A percentile compares a stretch with the other conserved stretches of the same genome.
Conservation (phyloP, 1,140 invertebrate species). For the Drosophila bocki region DNA sequence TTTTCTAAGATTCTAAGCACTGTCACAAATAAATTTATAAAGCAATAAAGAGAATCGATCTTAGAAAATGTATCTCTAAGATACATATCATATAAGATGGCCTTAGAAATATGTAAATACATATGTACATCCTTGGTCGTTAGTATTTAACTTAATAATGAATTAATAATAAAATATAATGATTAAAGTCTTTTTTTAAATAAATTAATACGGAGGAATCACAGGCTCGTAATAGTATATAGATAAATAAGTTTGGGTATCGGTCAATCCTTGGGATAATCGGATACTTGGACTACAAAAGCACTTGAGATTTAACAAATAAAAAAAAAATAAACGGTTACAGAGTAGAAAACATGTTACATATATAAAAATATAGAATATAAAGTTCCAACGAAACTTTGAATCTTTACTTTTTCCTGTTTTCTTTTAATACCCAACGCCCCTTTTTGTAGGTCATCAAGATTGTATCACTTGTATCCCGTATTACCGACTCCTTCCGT, state of each 20-base stretch:
- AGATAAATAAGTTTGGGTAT: neutral
- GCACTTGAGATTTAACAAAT: neutral
- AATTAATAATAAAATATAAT: too few species aligned
- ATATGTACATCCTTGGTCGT: neutral
- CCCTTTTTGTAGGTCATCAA: neutral
- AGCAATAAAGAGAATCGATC: neutral
- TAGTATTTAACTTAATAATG: too few species aligned
- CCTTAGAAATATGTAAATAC: neutral
- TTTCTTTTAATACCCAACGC: neutral
- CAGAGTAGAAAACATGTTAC: neutral
- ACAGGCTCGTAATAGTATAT: neutral
- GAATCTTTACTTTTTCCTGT: neutral
- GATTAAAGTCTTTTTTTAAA: too few species aligned
- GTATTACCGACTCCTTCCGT: slow-evolving; percentile 46
- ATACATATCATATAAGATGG: neutral
- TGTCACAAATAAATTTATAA: slow-evolving; percentile 1
- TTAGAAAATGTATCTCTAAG: neutral
- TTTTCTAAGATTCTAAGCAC: neutral
- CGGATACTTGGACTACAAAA: neutral
- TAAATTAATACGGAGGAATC: neutral
- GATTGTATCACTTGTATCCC: slow-evolving; percentile 5
- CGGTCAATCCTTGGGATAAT: neutral
- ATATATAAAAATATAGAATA: neutral
- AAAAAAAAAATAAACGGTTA: neutral
- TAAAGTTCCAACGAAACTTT: neutral